A percentile compares a stretch with the other conserved stretches of the same genome.
phyloP scores from a whole-genome alignment of 2,888 invertebrate species.

The Poecilus cupreus region DNA sequence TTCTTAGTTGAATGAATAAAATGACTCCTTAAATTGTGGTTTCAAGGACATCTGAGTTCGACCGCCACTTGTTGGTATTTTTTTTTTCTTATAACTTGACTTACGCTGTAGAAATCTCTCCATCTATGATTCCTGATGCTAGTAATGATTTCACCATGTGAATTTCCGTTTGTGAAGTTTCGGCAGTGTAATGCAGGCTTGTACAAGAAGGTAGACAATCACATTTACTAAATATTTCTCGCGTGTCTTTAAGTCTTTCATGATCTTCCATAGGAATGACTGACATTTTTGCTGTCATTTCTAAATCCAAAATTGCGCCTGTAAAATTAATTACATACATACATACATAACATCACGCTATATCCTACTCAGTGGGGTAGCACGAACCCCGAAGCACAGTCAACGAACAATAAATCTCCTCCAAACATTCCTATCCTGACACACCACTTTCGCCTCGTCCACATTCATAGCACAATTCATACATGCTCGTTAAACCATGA shows the following conservation, averaged over 20 bases:
- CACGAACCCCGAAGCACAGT: too few species aligned
- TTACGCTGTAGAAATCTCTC: neutral
- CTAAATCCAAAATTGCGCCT: neutral
- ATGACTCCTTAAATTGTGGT: neutral
- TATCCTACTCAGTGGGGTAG: too few species aligned
- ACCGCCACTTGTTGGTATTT: too few species aligned
- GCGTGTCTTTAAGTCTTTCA: neutral
- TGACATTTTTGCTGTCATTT: neutral
- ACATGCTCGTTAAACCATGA: too few species aligned
- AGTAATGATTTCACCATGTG: neutral
- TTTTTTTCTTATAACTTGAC: neutral
- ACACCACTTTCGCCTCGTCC: too few species aligned
- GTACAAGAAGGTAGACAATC: constrained; percentile 66
- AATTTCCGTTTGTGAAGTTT: constrained; percentile 64
- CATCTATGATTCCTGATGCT: neutral
- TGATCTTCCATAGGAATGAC: neutral
- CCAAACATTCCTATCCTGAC: too few species aligned
- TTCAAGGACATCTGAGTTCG: too few species aligned
- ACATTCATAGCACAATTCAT: too few species aligned
- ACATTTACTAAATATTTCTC: constrained; percentile 59
- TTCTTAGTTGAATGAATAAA: neutral
- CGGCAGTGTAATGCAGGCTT: constrained; percentile 65
- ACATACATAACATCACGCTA: too few species aligned
- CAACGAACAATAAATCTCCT: too few species aligned
- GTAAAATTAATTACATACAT: neutral